Evolutionary conservation across 1,140 invertebrate species (phyloP), one percentile per base, ranked within the genome.

Genomic region (Oscheius sp.): DNA sequence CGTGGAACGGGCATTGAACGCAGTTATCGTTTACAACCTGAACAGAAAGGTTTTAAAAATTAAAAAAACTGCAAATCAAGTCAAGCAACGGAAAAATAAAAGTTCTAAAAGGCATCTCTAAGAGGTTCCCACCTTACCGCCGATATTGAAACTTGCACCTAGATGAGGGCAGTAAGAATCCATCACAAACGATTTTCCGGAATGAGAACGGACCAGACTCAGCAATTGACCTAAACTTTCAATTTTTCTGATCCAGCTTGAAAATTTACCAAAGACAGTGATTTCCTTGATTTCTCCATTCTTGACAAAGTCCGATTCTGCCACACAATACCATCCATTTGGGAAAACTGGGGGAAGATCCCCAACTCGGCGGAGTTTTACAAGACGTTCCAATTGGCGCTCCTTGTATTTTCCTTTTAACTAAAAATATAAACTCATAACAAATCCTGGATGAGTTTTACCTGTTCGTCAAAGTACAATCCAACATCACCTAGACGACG

Each of bases 161-260:
- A 94, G 86, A 85, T 94, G 93, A 0, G 92, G 92, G 82, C 93
- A 95, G 82, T 93, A 93, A 0, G 92, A 92, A 83, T 94, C 90
- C 28, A 93, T 82, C 2, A 91, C 88, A 64, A 89, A 88, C 0
- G 89, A 88, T n/a, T 87, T 80, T 0, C 89, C 88, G 61, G 82
- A 76, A 69, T 89, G 86, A 31, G 81, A 84, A 45, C 90, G 87
- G 82, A 91, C 93, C 0, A 94, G 88, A 2, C 90, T 91, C 61
- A 94, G 88, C 76, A 92, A 89, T 80, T 91, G 87, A 38, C 91
- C 90, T 91, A 83, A 61, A 78, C 77, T 66, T 74, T 46, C 67
- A n/a, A 29, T 52, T 28, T 69, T 3, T 63, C 61, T 59, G 55
- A 59, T 10, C 10, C 20, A 23, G 61, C n/a, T 79, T 10, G 7